Conservation (phyloP, 2,888 invertebrate genomes). For the Netelia virgata region DNA sequence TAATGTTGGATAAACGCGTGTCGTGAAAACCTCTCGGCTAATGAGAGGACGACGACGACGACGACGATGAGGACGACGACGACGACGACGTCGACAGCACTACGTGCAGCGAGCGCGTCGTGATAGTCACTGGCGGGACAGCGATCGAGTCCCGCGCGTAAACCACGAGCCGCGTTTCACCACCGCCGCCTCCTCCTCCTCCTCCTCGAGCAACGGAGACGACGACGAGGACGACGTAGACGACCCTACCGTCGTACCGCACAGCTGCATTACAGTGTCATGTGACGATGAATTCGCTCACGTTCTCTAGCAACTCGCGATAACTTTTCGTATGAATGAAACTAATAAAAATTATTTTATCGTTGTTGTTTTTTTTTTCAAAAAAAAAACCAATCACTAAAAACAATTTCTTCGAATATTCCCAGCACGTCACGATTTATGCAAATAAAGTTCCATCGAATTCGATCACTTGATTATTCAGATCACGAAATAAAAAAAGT, state of each 20-base stretch:
- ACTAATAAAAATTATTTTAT: background rate
- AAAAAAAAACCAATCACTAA: background rate
- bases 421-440: background rate
- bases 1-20: background rate
- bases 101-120: conserved; percentile 67
- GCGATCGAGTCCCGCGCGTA: conserved; percentile 67
- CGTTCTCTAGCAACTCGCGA: conserved; percentile 14
- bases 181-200: conserved; percentile 66
- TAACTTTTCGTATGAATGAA: background rate
- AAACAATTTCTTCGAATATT: background rate
- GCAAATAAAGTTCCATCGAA: background rate
- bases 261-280: conserved; percentile 69
- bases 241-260: conserved; percentile 55
- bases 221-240: conserved; percentile 39
- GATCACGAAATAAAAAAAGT: background rate
- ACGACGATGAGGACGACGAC: conserved; percentile 52
- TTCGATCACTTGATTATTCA: background rate
- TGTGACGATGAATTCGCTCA: conserved; percentile 30
- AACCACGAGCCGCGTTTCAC: conserved; percentile 69
- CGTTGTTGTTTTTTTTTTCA: background rate
- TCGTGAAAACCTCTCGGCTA: conserved; percentile 27
- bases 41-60: conserved; percentile 25
- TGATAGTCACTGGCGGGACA: conserved; percentile 68
- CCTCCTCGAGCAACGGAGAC: conserved; percentile 30
- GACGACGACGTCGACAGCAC: conserved; percentile 63